phyloP scores from a whole-genome alignment of 2,888 invertebrate genomes.

The Lepetodrilus schrolli region DNA sequence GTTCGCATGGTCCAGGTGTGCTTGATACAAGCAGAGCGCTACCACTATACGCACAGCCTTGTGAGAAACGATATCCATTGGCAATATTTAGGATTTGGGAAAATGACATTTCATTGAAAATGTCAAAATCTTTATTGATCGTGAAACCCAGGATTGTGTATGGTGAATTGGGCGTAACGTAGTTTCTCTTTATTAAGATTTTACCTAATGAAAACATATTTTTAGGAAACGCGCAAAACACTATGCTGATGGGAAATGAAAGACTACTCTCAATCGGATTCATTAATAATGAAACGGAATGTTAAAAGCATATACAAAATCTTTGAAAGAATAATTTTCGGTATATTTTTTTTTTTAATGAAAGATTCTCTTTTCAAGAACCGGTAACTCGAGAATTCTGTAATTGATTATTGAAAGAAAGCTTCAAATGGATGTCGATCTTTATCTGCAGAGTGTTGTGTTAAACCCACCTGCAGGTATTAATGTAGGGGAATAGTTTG shows the following conservation, averaged over 20 bases:
- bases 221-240: neutral
- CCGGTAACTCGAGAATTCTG: neutral
- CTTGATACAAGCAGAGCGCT: neutral
- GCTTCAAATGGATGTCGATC: neutral
- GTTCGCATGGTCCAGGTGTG: neutral
- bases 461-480: neutral
- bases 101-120: conserved; percentile 19
- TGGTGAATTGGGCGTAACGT: neutral
- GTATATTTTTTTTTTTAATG: neutral
- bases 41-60: neutral
- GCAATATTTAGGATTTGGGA: neutral
- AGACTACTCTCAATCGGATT: neutral
- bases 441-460: neutral
- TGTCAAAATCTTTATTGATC: conserved; percentile 3
- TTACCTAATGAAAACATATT: conserved; percentile 8
- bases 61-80: neutral
- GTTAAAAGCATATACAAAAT: conserved; percentile 4
- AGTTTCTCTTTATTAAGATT: neutral
- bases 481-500: no score
- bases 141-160: neutral
- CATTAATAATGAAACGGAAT: conserved; percentile 18
- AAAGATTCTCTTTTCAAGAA: no score
- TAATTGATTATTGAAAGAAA: neutral
- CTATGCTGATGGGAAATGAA: neutral
- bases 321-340: neutral